Base-by-base conservation (phyloP, 2,888 invertebrate species). In the Sminthurinus aureus region DNA sequence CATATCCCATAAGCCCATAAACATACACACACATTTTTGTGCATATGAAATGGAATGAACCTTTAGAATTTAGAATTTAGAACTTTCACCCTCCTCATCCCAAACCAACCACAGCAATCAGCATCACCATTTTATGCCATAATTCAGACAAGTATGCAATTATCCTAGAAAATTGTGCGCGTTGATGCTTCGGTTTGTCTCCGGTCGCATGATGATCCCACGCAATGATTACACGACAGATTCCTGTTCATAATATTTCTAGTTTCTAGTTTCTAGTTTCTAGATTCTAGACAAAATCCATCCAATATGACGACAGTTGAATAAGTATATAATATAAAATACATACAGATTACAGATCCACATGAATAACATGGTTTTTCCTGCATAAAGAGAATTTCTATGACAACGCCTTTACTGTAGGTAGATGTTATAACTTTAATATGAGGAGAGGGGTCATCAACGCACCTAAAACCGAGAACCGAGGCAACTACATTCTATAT, bases 71-170 rank as follows among this genome's bases (percentile, higher is more conserved):
- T 58, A 15, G 58, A 58, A 58, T 58, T 58, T 38, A 38, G 38
- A 38, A 6, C 38, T 38, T 38, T 38, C 38, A 15, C 64, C 64
- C 64, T 9, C 64, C 8, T 64, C 18, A 58, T 58, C 58, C 58
- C 58, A n/a, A n/a, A n/a, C n/a, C n/a, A 38, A 64, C n/a, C 64
- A 64, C 64, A 64, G n/a, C n/a, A 64, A 64, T 64, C 64, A 64
- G 3, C n/a, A 64, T 1, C 2, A 18, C 18, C 64, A 64, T 64
- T 64, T 64, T 22, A 1, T 3, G 3, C n/a, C 69, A 58, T 22
- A 18, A 69, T 69, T 69, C n/a, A 22, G 22, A 20, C 13, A 69
- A 69, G 20, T 69, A 69, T 69, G 69, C n/a, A 22, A 69, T 69
- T 69, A 69, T 69, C 22, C n/a, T 20, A 4, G 69, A 64, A 69